Base-by-base conservation (phyloP, 1,140 invertebrate genomes). In the Drosophila setifemur region DNA sequence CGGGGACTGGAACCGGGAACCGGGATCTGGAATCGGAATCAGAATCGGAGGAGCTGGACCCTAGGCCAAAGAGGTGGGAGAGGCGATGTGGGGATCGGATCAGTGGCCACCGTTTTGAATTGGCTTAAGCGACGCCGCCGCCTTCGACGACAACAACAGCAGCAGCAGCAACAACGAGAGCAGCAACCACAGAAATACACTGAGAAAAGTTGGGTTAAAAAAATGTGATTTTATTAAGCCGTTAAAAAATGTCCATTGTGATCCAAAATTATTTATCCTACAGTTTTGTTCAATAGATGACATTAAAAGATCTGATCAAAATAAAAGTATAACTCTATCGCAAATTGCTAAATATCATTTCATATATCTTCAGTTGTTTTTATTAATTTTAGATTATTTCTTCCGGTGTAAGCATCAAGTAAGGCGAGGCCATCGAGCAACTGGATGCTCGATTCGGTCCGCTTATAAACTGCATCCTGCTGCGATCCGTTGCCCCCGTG, bases 381-480 rank as follows among this genome's bases (percentile, higher is more conserved):
- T n/a, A n/a, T n/a, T n/a, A n/a, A n/a, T n/a, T n/a, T n/a, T n/a
- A n/a, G n/a, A n/a, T n/a, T n/a, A n/a, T 40, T 60, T 43, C 29
- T 35, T 6, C 8, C 28, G 2, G 53, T 61, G 53, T 11, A 12
- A 18, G n/a, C 33, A 43, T 67, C 21, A 31, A 50, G 60, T 67
- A 37, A n/a, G 28, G 42, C 50, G 14, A 37, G 19, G 49, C 48
- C 28, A 52, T n/a, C 9, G 43, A 45, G 63, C 57, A 57, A 29
- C 64, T 54, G 66, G 67, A 68, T 67, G 71, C 81, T 64, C 68
- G 63, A 86, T 86, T 86, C 81, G 81, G 75, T 57, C 57, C 81
- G 79, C 79, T 85, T 85, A 85, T 85, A 85, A 85, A 85, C 79
- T 86, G 81, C 75, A 73, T 88, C 88, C 87, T 76, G 88, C 87